Evolutionary conservation across 1,140 invertebrate species (phyloP).

Genomic region (Eufriesea mexicana): DNA sequence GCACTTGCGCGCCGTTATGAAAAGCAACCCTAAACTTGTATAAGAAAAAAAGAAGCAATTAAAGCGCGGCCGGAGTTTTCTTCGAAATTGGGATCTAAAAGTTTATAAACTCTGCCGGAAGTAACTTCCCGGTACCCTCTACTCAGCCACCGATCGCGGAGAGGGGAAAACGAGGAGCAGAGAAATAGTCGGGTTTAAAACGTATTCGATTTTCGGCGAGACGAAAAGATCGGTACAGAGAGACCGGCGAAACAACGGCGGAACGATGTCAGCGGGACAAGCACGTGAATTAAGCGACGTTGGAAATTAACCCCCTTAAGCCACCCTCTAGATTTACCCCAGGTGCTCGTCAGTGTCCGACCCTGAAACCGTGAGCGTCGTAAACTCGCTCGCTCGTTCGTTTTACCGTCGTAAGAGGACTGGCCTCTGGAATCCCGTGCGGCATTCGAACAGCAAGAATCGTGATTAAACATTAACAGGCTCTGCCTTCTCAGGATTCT

Average conservation of each 20-base stretch:
- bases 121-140: background rate
- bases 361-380: constrained; percentile 66
- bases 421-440: constrained; percentile 52
- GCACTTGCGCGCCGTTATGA: no score
- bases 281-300: constrained; percentile 66
- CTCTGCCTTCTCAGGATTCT: constrained; percentile 45
- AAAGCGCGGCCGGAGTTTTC: background rate
- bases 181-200: background rate
- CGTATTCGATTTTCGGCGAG: background rate
- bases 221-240: background rate
- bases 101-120: background rate
- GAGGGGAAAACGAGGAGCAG: background rate
- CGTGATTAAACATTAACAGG: constrained; percentile 66
- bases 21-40: background rate
- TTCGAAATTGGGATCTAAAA: background rate
- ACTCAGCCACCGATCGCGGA: no score
- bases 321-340: constrained; percentile 66
- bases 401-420: constrained; percentile 62
- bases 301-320: constrained; percentile 69
- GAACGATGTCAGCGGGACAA: constrained; percentile 68
- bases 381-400: constrained; percentile 66
- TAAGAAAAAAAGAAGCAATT: background rate
- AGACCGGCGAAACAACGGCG: constrained; percentile 46
- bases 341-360: constrained; percentile 70
- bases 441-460: constrained; percentile 56